These are phyloP conservation scores for Bubo scandiacus DNA, from an alignment of 2,113 vertebrate species.

Conservation along the genomic window DNA sequence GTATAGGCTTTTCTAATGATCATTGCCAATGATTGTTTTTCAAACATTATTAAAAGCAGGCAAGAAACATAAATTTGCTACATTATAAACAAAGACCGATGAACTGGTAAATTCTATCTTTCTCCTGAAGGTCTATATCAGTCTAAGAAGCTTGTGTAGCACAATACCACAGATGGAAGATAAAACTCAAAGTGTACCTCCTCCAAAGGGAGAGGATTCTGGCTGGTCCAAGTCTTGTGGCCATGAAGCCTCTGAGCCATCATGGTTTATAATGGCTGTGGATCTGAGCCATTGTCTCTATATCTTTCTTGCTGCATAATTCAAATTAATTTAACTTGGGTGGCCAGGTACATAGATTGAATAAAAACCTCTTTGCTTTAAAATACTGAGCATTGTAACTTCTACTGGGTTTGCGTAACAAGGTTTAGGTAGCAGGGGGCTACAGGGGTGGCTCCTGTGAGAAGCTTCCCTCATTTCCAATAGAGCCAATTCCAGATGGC, in stretches of 20 bases:
- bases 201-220: background rate
- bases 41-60: background rate
- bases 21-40: background rate
- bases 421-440: background rate
- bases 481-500: background rate
- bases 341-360: background rate
- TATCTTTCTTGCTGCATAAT: background rate
- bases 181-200: background rate
- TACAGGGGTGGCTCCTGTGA: background rate
- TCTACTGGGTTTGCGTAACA: background rate
- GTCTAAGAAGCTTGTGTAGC: background rate
- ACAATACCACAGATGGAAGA: background rate
- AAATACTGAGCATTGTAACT: background rate
- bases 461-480: background rate
- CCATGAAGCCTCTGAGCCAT: background rate
- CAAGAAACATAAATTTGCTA: background rate
- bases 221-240: background rate
- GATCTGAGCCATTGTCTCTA: background rate
- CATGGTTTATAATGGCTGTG: fast-evolving
- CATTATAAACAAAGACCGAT: background rate
- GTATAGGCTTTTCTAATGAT: background rate
- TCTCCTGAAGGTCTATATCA: background rate
- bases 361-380: background rate
- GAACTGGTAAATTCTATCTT: background rate
- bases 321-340: background rate